These are phyloP conservation scores for Stomorhina lunata DNA, from an alignment of 2,888 invertebrate species.

Conservation along the genomic window DNA sequence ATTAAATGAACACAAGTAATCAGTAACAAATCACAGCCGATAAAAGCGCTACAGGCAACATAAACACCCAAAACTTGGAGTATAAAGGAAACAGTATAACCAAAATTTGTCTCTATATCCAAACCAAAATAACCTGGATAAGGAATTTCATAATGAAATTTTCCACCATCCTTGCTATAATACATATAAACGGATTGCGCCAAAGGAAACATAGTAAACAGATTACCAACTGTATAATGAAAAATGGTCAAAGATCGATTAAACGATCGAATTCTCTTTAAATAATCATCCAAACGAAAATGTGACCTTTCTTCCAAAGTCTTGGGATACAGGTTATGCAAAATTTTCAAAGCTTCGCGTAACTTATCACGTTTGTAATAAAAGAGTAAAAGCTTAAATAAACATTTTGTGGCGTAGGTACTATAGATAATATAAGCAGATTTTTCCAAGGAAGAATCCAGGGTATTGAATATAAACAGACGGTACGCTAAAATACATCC, in stretches of 20 bases:
- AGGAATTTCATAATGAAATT: slow-evolving; percentile 60
- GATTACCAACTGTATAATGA: slow-evolving; percentile 63
- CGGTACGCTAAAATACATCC: not conserved
- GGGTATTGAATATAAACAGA: not conserved
- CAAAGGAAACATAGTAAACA: slow-evolving; percentile 66
- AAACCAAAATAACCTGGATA: slow-evolving; percentile 66
- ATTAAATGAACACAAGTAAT: slow-evolving; percentile 62
- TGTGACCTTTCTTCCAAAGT: slow-evolving; percentile 26
- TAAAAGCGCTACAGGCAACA: slow-evolving; percentile 49
- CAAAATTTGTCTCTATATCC: not conserved
- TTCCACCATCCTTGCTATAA: slow-evolving; percentile 3
- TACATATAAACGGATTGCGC: slow-evolving; percentile 62
- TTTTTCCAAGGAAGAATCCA: slow-evolving; percentile 17
- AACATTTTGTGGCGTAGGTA: not conserved
- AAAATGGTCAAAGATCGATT: slow-evolving; percentile 56
- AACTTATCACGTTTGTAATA: not conserved
- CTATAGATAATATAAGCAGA: slow-evolving; percentile 23
- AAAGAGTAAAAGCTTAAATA: not conserved
- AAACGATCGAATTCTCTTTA: slow-evolving; percentile 37
- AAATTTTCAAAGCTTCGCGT: not conserved
- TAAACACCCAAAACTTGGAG: slow-evolving; percentile 57
- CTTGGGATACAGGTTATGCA: slow-evolving; percentile 62
- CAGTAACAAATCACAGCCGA: slow-evolving; percentile 67
- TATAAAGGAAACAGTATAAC: slow-evolving; percentile 57
- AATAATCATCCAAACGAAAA: slow-evolving; percentile 59